A percentile compares a stretch with the other conserved stretches of the same genome.
phyloP scores from a whole-genome alignment of 2,113 vertebrate genomes.

The Upupa epops region DNA sequence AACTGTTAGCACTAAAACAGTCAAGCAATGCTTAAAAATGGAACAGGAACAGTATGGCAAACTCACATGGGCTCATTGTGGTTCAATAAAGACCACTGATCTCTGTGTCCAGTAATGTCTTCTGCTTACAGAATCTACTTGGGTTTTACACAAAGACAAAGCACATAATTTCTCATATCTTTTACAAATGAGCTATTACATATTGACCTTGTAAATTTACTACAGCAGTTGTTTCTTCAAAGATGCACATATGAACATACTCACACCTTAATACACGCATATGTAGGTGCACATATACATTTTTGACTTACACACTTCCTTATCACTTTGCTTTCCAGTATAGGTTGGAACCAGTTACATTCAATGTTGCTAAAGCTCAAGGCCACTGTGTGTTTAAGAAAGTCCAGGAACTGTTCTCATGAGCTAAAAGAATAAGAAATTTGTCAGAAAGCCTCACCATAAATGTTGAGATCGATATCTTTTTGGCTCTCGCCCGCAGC shows the following conservation, averaged over 20 bases:
- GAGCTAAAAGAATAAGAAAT: background rate
- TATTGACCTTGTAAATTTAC: background rate
- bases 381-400: background rate
- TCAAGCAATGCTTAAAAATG: background rate
- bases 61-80: background rate
- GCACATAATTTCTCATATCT: accelerated
- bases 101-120: background rate
- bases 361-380: background rate
- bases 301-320: background rate
- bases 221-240: background rate
- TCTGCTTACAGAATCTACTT: background rate
- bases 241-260: background rate
- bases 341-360: background rate
- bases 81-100: background rate
- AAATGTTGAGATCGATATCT: constrained; percentile 84
- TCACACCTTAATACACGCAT: background rate
- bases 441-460: constrained; percentile 79
- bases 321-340: background rate
- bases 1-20: background rate
- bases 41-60: background rate
- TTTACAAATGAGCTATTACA: background rate
- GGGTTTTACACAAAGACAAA: background rate
- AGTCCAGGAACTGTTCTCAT: background rate
- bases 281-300: background rate
- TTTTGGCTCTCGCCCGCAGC: constrained; percentile 91